Base-by-base conservation (phyloP, 2,888 invertebrate species). In the Tethea ocularis region DNA sequence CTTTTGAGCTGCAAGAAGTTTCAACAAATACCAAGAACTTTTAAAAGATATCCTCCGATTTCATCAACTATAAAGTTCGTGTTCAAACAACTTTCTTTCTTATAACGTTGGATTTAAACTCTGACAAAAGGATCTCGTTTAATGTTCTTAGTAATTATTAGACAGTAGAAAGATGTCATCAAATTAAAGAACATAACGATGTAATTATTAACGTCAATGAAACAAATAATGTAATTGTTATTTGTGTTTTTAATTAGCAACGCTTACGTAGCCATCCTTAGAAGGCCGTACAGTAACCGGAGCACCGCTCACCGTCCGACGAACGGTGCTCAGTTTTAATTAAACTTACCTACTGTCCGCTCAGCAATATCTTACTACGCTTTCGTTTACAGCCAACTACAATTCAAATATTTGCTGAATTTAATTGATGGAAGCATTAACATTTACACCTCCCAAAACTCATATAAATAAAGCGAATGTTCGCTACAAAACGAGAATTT, bases 191-290 rank as follows among this genome's bases (percentile, higher is more conserved):
- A 72, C 70, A 76, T 77, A 80, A 77, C 82, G 77, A 63, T 62
- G 64, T 77, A 63, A 74, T 70, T 75, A 76, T 82, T 75, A 77
- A 73, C 79, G 75, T 70, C 75, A 81, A 83, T 81, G 79, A 80
- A 77, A 76, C 77, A 77, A 86, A 84, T 88, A 87, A 87, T 80
- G 80, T 69, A 36, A 54, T 33, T 36, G 61, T 33, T 33, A 33
- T 64, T 64, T 64, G 81, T 79, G 82, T 83, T 87, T 88, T 87
- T 87, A 88, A 89, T 90, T 87, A 88, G 78, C 77, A 78, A 65
- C 77, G 77, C 80, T 84, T 80, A 67, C 60, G 56, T 57, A 61
- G 60, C 53, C 58, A 74, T 77, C 75, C 68, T 72, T 69, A 69
- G 75, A 69, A 68, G 61, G 71, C 69, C 67, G 67, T 69, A 63